A percentile compares a stretch with the other conserved stretches of the same genome.
These are phyloP conservation scores for Rousettus madagascariensis DNA, from an alignment of 2,797 vertebrate genomes.

Conservation along the genomic window DNA sequence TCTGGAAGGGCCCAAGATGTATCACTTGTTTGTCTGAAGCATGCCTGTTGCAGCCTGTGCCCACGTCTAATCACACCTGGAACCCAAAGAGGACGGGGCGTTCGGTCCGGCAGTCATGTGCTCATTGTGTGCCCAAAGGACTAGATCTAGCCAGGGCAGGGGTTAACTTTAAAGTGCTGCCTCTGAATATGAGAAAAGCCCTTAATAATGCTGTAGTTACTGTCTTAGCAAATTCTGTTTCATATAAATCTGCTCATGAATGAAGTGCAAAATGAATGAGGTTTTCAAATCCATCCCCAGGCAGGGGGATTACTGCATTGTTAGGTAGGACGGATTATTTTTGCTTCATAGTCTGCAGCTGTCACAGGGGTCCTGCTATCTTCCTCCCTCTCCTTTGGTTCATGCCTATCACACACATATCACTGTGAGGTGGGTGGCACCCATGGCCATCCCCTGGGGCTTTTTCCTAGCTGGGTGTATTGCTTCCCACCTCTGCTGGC, in stretches of 20 bases:
- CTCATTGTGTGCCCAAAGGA: background rate
- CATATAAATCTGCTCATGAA: background rate
- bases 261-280: no score
- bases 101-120: background rate
- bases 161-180: background rate
- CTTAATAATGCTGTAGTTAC: background rate
- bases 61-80: background rate
- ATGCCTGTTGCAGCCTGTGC: background rate
- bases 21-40: background rate
- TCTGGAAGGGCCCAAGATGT: no score
- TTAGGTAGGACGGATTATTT: background rate
- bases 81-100: background rate
- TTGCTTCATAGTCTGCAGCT: background rate
- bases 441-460: background rate
- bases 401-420: background rate
- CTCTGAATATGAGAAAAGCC: background rate
- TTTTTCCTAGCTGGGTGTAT: background rate
- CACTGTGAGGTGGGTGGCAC: background rate
- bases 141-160: background rate
- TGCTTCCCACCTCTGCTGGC: background rate
- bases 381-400: background rate
- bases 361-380: background rate
- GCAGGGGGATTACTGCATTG: accelerated
- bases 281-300: no score
- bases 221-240: background rate